Conservation (phyloP, 2,888 invertebrate species). For the Drosophila paramelanica region DNA sequence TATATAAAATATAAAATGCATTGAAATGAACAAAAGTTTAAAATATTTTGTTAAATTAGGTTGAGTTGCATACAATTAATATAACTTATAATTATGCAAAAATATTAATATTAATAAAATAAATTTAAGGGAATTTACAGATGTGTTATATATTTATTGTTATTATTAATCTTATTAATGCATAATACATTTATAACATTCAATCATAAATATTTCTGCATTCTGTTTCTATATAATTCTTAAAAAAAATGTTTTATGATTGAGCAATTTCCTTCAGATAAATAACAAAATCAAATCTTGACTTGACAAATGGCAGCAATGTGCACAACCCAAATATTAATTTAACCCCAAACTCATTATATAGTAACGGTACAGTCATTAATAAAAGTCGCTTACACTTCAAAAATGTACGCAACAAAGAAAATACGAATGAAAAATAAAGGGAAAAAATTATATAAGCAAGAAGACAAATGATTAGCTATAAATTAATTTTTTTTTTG, state of each 20-base stretch:
- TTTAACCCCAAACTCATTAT: constrained; percentile 53
- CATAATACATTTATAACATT: no score
- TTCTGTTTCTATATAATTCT: no score
- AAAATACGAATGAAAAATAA: neutral
- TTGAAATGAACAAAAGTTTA: neutral
- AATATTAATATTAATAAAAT: neutral
- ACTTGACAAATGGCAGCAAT: constrained; percentile 38
- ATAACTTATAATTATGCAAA: neutral
- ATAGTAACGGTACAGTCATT: constrained; percentile 42
- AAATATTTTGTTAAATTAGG: no score
- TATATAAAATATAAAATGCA: neutral
- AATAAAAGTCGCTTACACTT: constrained; percentile 55
- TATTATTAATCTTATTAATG: no score
- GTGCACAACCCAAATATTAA: constrained; percentile 49
- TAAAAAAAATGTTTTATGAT: neutral
- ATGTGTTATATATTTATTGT: no score
- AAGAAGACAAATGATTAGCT: constrained; percentile 61
- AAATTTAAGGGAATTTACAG: no score
- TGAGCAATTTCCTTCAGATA: neutral
- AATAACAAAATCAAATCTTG: neutral
- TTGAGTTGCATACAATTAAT: no score
- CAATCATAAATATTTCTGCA: no score
- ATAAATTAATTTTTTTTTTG: constrained; percentile 46
- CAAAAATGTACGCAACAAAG: constrained; percentile 4
- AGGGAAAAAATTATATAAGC: constrained; percentile 16